Evolutionary conservation across 1,140 invertebrate species (phyloP).

Genomic region (Platorchestia sp.): DNA sequence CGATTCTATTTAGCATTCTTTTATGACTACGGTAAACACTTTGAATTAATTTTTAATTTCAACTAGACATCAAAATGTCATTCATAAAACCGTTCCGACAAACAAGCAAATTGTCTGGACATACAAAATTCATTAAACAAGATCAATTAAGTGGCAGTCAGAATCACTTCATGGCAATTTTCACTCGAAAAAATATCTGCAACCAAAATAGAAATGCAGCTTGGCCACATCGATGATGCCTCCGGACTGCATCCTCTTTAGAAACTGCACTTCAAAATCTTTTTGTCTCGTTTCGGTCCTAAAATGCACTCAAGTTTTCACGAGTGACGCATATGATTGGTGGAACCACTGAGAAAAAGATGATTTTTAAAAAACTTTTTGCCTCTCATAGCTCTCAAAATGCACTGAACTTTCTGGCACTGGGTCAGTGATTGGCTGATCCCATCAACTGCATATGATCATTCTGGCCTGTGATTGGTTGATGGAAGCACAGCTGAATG

Average conservation of each 20-base stretch:
- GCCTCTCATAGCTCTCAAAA: not conserved
- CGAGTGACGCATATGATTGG: not conserved
- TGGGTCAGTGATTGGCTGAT: not conserved
- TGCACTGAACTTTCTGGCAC: not conserved
- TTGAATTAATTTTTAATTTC: no score
- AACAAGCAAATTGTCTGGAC: no score
- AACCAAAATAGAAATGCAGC: not conserved
- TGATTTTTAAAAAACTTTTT: not conserved
- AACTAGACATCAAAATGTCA: no score
- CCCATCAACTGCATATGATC: not conserved
- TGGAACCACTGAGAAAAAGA: not conserved
- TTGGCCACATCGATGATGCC: not conserved
- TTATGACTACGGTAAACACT: no score
- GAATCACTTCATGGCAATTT: no score
- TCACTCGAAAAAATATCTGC: no score
- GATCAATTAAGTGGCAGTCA: no score
- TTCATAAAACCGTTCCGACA: no score
- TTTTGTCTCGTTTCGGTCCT: not conserved
- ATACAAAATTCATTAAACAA: no score
- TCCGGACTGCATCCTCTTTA: not conserved
- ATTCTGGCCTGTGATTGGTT: not conserved
- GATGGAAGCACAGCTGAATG: not conserved
- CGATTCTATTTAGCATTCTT: no score
- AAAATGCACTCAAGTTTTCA: not conserved
- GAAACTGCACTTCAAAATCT: not conserved